These are phyloP conservation scores for Melanchra persicariae DNA, from an alignment of 2,888 invertebrate genomes.

Conservation along the genomic window DNA sequence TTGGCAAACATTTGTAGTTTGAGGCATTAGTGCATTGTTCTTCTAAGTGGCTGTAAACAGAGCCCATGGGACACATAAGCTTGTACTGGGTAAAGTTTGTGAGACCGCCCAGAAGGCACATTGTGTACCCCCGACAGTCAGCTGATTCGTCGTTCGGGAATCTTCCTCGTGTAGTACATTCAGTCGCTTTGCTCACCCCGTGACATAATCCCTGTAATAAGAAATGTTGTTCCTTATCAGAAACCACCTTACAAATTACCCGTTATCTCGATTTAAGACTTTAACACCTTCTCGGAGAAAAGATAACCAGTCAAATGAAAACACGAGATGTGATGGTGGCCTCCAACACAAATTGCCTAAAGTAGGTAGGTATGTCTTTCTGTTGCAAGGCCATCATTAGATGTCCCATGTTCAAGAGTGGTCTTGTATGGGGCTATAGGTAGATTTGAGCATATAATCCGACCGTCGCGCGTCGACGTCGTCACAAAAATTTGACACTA, in stretches of 20 bases:
- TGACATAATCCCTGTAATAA: conserved; percentile 79
- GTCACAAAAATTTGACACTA: background rate
- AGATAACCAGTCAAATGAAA: conserved; percentile 36
- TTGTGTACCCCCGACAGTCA: conserved; percentile 83
- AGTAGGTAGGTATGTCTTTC: background rate
- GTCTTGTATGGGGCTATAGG: background rate
- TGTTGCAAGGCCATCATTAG: background rate
- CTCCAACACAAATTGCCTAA: background rate
- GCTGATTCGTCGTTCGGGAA: conserved; percentile 79
- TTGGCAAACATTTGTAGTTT: conserved; percentile 78
- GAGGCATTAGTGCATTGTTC: conserved; percentile 82
- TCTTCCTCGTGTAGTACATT: conserved; percentile 79
- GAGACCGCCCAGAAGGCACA: conserved; percentile 78
- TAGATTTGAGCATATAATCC: too few relatives aligned
- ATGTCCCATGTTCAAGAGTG: background rate
- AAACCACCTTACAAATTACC: conserved; percentile 39
- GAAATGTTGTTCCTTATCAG: conserved; percentile 61
- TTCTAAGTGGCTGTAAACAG: conserved; percentile 81
- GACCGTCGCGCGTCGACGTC: too few relatives aligned
- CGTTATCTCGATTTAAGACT: conserved; percentile 60
- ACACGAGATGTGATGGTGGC: conserved; percentile 17
- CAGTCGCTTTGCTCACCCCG: conserved; percentile 68
- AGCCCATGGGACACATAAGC: conserved; percentile 80
- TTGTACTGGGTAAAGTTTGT: conserved; percentile 78
- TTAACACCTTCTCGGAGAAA: conserved; percentile 37